Evolutionary conservation across 2,113 vertebrate species (phyloP).

Genomic region (Struthio camelus): DNA sequence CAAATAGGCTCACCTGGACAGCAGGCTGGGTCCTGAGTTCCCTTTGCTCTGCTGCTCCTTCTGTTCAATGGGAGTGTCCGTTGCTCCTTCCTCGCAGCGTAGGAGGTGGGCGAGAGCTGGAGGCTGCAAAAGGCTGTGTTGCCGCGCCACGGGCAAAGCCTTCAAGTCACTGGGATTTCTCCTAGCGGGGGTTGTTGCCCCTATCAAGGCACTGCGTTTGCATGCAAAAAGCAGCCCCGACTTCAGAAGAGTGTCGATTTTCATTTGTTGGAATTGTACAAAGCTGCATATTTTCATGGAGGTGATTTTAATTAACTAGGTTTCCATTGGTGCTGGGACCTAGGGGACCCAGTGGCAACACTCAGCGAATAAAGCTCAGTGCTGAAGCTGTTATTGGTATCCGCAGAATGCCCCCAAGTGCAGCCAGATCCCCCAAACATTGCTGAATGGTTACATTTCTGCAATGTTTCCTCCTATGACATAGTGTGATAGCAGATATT

Average conservation of each 20-base stretch:
- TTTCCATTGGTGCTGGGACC: slow-evolving; percentile 30
- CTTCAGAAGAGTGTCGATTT: neutral
- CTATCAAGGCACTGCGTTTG: neutral
- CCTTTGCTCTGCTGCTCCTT: neutral
- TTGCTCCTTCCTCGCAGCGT: neutral
- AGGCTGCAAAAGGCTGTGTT: neutral
- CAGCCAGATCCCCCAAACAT: neutral
- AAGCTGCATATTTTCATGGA: neutral
- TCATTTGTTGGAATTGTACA: neutral
- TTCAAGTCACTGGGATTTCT: neutral
- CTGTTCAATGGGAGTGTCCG: neutral
- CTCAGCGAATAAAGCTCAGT: slow-evolving; percentile 38
- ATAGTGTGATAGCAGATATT: slow-evolving; percentile 4
- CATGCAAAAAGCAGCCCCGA: neutral
- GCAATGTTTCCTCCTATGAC: neutral
- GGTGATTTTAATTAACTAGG: neutral
- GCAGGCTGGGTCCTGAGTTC: neutral
- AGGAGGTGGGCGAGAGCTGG: neutral
- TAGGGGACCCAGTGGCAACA: neutral
- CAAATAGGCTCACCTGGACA: too few relatives aligned
- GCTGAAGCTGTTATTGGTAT: neutral
- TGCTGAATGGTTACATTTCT: slow-evolving; percentile 34
- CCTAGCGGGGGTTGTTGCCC: neutral
- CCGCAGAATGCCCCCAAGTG: neutral
- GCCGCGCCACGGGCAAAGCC: neutral